Evolutionary conservation across 2,113 vertebrate genomes (phyloP).

Genomic region (Gallinago undulata): DNA sequence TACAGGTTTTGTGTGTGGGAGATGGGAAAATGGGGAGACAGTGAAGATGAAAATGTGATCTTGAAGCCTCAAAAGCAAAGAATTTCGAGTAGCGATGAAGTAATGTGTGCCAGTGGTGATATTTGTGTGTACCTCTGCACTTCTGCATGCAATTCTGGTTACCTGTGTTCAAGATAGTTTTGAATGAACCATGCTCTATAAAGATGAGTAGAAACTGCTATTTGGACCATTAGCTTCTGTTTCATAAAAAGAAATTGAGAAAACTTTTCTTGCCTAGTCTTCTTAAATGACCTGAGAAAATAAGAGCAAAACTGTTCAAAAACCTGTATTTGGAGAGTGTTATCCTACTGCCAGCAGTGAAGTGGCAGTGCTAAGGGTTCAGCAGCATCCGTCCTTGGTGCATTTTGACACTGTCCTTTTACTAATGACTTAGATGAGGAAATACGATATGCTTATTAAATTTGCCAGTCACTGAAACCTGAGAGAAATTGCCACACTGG

Average conservation of each 20-base stretch:
- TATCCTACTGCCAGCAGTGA: neutral
- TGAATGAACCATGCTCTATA: neutral
- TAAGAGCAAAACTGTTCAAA: neutral
- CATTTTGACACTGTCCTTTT: neutral
- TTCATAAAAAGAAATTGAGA: neutral
- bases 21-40: neutral
- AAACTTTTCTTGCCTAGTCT: neutral
- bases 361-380: neutral
- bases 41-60: neutral
- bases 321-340: neutral
- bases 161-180: neutral
- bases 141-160: neutral
- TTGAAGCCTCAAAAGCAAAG: neutral
- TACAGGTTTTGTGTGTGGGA: neutral
- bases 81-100: neutral
- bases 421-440: neutral
- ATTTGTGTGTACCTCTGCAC: neutral
- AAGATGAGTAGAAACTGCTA: neutral
- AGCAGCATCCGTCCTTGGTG: neutral
- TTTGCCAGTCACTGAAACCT: neutral
- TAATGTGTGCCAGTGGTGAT: neutral
- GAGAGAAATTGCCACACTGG: neutral
- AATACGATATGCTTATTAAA: neutral
- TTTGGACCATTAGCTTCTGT: neutral
- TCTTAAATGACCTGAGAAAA: neutral